Conservation (phyloP, 2,797 vertebrate species). For the Podargus strigoides region DNA sequence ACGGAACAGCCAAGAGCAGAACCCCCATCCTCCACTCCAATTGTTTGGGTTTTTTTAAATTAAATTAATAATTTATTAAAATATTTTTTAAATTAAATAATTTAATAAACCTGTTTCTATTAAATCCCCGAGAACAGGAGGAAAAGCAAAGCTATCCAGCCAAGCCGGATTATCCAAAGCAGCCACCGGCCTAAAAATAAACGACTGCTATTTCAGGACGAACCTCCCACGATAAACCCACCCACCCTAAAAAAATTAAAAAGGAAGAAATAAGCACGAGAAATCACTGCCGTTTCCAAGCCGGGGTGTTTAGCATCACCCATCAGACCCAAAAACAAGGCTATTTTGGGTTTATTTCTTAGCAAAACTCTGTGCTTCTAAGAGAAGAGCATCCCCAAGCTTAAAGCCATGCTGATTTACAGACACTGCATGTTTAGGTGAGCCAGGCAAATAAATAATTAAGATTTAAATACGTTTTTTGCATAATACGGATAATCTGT, state of each 20-base stretch:
- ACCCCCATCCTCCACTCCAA: background rate
- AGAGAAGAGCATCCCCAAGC: background rate
- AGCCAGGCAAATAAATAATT: slow-evolving; percentile 4
- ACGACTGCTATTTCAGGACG: background rate
- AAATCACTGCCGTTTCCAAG: background rate
- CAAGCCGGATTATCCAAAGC: slow-evolving; percentile 37
- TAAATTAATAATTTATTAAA: too few relatives aligned
- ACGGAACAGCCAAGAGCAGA: fast-evolving
- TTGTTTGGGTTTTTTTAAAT: too few relatives aligned
- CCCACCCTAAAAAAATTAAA: background rate
- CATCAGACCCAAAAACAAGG: background rate
- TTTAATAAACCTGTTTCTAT: background rate
- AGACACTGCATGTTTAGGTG: background rate
- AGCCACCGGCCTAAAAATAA: slow-evolving; percentile 28
- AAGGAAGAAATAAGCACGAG: background rate
- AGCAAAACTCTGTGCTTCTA: background rate
- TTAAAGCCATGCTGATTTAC: background rate
- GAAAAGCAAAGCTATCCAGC: slow-evolving; percentile 11
- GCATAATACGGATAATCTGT: background rate
- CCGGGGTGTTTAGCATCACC: background rate
- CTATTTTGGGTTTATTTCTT: background rate
- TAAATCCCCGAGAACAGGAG: background rate
- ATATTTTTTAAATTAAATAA: too few relatives aligned
- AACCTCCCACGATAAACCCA: background rate
- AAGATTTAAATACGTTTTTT: background rate